Conservation (phyloP, 92 coral and sea anemone species). For the Pocillopora grandis region DNA sequence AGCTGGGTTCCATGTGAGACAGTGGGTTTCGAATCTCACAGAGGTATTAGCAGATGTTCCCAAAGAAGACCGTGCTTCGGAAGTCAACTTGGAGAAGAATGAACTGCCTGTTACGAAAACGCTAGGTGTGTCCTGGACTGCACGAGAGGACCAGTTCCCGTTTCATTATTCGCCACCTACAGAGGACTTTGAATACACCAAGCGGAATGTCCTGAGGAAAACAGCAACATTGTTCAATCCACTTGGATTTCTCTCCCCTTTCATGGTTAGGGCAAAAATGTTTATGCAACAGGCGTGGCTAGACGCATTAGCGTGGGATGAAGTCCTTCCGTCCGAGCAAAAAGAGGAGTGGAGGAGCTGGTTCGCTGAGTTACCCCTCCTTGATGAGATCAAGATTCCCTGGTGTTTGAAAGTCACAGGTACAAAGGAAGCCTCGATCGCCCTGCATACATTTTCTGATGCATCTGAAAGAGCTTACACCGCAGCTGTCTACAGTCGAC, state of each 20-base stretch:
- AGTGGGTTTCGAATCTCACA: slow-evolving; percentile 27
- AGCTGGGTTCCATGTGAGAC: slow-evolving; percentile 22
- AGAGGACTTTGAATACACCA: slow-evolving; percentile 35
- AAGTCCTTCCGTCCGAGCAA: slow-evolving; percentile 14
- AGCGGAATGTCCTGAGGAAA: slow-evolving; percentile 40
- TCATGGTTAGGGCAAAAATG: slow-evolving; percentile 39
- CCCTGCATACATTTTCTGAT: slow-evolving; percentile 48
- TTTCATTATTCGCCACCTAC: slow-evolving; percentile 40
- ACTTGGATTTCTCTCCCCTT: slow-evolving; percentile 43
- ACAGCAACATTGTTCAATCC: slow-evolving; percentile 47
- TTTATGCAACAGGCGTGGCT: slow-evolving; percentile 55
- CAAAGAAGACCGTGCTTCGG: slow-evolving; percentile 22
- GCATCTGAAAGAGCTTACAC: slow-evolving; percentile 53
- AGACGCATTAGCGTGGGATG: slow-evolving; percentile 46
- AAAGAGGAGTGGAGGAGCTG: slow-evolving; percentile 47
- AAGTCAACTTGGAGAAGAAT: slow-evolving; percentile 22
- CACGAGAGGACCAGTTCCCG: slow-evolving; percentile 29
- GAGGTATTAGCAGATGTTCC: slow-evolving; percentile 37
- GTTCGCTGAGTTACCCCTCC: slow-evolving; percentile 35
- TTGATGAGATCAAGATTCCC: slow-evolving; percentile 48
- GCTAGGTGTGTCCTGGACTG: slow-evolving; percentile 25
- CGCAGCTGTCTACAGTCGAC: slow-evolving; percentile 48
- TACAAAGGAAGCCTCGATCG: background rate
- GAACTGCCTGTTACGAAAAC: slow-evolving; percentile 31
- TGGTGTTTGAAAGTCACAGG: slow-evolving; percentile 39